These are phyloP conservation scores for Drosophila neocordata DNA, from an alignment of 1,140 invertebrate species.

Conservation along the genomic window DNA sequence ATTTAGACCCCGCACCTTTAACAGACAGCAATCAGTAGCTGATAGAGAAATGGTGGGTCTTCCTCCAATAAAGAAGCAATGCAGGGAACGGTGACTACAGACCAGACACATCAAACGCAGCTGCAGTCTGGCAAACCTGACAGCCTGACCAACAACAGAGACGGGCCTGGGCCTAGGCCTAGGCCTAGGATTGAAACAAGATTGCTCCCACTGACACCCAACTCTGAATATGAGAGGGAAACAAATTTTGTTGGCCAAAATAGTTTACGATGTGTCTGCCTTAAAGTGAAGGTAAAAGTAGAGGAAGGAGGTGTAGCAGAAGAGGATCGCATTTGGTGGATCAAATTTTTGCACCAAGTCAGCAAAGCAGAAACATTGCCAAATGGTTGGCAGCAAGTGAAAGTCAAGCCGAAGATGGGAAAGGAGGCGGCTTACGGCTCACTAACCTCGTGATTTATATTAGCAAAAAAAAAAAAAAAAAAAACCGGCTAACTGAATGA, in stretches of 20 bases:
- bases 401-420: conserved; percentile 30
- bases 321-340: neutral
- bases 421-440: conserved; percentile 54
- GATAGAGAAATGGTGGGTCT: neutral
- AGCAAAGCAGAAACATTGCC: conserved; percentile 49
- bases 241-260: conserved; percentile 1
- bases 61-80: too few species aligned
- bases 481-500: conserved; percentile 51
- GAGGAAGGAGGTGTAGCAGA: neutral
- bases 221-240: neutral
- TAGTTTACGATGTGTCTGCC: neutral
- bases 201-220: conserved; percentile 5
- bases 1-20: too few species aligned
- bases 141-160: neutral
- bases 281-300: neutral
- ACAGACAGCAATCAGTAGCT: conserved; percentile 17
- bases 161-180: neutral
- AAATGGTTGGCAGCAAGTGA: conserved; percentile 31
- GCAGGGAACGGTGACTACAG: too few species aligned
- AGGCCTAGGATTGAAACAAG: conserved; percentile 2
- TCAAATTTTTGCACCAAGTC: conserved; percentile 10
- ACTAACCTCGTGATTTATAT: conserved; percentile 77
- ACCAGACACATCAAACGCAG: neutral
- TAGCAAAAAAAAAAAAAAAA: conserved; percentile 27
- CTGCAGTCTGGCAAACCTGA: neutral